These are phyloP conservation scores for Idaea aversata DNA, from an alignment of 2,888 invertebrate genomes.

Conservation along the genomic window DNA sequence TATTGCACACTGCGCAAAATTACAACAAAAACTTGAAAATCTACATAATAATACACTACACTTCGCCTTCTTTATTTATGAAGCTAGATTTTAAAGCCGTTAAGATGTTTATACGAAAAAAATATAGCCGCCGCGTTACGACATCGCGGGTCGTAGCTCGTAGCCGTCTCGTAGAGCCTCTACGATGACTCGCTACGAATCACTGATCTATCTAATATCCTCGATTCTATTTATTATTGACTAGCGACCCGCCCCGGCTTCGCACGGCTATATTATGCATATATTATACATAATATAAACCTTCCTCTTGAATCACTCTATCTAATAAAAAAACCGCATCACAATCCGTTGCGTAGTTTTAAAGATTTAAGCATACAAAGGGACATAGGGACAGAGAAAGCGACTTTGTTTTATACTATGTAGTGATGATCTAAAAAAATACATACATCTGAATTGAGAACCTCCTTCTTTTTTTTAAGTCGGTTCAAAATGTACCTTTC, in stretches of 20 bases:
- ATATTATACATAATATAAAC: no score
- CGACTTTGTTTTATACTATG: no score
- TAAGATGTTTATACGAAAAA: constrained; percentile 37
- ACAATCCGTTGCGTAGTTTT: no score
- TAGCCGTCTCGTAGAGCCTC: constrained; percentile 19
- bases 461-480: no score
- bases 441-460: no score
- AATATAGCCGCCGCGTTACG: constrained; percentile 31
- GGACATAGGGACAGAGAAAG: no score
- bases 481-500: background rate
- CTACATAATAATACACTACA: constrained; percentile 40
- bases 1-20: constrained; percentile 18
- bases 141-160: constrained; percentile 23
- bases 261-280: no score
- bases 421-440: no score
- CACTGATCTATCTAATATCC: background rate
- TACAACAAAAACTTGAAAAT: constrained; percentile 34
- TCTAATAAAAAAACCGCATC: no score
- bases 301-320: no score
- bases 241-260: no score
- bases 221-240: background rate
- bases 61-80: constrained; percentile 44
- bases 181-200: constrained; percentile 16
- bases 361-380: no score
- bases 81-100: constrained; percentile 37